Conservation (phyloP, 1,140 invertebrate species). For the Palaemon carinicauda region DNA sequence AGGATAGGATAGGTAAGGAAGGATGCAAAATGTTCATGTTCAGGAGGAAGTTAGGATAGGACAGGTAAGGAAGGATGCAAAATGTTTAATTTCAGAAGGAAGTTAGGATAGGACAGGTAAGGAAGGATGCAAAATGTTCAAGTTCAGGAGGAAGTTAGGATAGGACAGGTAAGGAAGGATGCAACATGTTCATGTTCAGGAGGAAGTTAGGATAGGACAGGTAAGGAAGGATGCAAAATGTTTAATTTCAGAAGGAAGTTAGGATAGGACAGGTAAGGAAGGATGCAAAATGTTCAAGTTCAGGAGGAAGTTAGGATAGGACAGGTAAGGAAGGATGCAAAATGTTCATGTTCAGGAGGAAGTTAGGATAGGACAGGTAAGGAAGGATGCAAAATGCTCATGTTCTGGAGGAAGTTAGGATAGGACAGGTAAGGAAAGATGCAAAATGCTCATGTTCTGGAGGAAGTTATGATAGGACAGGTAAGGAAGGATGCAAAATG, state of each 20-base stretch:
- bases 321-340: neutral
- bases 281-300: too few species aligned
- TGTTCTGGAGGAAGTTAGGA: neutral
- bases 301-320: neutral
- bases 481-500: too few species aligned
- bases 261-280: neutral
- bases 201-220: neutral
- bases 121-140: too few species aligned
- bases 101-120: neutral
- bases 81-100: neutral
- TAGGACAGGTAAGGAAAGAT: neutral
- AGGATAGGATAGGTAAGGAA: neutral
- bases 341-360: neutral
- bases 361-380: neutral
- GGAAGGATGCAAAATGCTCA: too few species aligned
- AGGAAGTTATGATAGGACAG: neutral
- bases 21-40: too few species aligned
- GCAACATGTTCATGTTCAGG: neutral
- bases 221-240: too few species aligned
- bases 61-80: neutral
- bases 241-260: neutral
- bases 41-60: neutral
- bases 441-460: neutral
- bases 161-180: neutral
- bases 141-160: neutral